Evolutionary conservation across 2,797 vertebrate genomes (phyloP).

Genomic region (Platalea minor): DNA sequence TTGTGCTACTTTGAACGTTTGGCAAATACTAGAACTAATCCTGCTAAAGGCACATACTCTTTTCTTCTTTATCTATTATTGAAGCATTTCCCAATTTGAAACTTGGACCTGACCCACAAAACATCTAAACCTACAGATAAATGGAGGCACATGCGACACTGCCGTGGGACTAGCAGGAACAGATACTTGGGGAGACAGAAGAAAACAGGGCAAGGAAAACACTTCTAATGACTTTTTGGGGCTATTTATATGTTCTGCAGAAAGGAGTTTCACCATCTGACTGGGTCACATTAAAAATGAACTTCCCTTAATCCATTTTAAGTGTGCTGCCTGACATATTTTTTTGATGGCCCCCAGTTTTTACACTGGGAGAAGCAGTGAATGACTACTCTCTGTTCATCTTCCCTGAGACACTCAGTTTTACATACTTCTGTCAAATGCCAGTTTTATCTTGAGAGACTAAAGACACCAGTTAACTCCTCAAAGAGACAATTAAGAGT

Average conservation of each 20-base stretch:
- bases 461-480: neutral
- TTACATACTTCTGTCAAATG: neutral
- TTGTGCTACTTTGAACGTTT: neutral
- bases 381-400: neutral
- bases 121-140: neutral
- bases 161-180: neutral
- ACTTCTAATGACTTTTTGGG: neutral
- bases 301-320: neutral
- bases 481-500: neutral
- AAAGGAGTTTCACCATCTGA: neutral
- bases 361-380: neutral
- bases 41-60: neutral
- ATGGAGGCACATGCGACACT: rapidly evolving
- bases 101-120: neutral
- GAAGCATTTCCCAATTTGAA: neutral
- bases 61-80: neutral
- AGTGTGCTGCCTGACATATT: neutral
- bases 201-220: neutral
- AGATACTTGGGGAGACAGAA: neutral
- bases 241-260: neutral
- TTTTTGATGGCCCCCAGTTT: neutral
- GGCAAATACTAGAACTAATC: neutral
- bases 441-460: neutral
- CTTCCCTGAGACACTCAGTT: neutral
- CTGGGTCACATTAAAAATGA: neutral